phyloP scores from a whole-genome alignment of 2,113 vertebrate genomes.

The Coreoperca whiteheadi region DNA sequence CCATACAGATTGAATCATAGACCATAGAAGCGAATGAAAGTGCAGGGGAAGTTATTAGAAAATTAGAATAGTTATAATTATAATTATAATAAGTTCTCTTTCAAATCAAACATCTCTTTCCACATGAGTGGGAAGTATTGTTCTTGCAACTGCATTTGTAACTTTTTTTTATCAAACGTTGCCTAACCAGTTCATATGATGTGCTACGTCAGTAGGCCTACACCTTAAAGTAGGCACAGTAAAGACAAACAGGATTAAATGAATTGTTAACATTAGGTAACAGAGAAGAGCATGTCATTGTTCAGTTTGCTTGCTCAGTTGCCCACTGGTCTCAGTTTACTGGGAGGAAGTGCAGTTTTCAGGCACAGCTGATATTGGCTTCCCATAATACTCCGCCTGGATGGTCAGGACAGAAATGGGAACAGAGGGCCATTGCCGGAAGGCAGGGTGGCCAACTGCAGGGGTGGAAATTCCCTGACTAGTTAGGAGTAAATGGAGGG shows the following conservation, averaged over 20 bases:
- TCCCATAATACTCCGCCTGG: constrained; percentile 46
- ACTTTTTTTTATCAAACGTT: too few relatives aligned
- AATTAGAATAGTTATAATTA: too few relatives aligned
- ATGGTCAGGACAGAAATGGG: constrained; percentile 50
- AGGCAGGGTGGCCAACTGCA: constrained; percentile 42
- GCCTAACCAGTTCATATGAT: too few relatives aligned
- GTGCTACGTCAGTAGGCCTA: too few relatives aligned
- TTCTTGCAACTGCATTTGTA: too few relatives aligned
- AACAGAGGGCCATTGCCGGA: constrained; percentile 50
- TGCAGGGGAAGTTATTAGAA: too few relatives aligned
- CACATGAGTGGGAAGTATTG: too few relatives aligned
- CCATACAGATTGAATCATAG: too few relatives aligned
- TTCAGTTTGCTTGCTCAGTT: constrained; percentile 46
- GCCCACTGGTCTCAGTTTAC: constrained; percentile 41
- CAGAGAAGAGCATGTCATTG: constrained; percentile 45
- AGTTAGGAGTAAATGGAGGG: constrained; percentile 62
- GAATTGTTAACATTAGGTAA: constrained; percentile 48
- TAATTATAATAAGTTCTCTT: too few relatives aligned
- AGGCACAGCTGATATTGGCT: constrained; percentile 60
- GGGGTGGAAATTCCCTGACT: constrained; percentile 75
- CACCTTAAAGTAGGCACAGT: too few relatives aligned
- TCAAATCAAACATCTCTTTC: too few relatives aligned
- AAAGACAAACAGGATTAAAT: constrained; percentile 61
- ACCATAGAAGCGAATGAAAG: too few relatives aligned
- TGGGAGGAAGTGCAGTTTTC: constrained; percentile 62